Evolutionary conservation across 2,113 vertebrate species (phyloP).

Genomic region (Hemiprocne comata): DNA sequence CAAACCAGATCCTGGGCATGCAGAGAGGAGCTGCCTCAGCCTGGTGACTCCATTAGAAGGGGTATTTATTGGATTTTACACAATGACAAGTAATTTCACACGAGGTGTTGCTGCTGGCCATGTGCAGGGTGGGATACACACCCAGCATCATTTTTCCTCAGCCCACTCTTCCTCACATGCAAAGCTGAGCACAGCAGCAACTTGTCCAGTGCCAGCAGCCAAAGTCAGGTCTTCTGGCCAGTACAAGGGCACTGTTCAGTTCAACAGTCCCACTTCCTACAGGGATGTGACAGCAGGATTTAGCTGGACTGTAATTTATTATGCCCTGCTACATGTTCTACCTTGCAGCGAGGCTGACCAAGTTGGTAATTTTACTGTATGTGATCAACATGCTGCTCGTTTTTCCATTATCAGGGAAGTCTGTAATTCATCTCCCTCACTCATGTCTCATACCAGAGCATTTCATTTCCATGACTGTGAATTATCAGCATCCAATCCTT

Average conservation of each 20-base stretch:
- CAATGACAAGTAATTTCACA: background rate
- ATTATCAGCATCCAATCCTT: conserved; percentile 52
- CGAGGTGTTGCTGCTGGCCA: background rate
- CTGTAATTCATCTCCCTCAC: conserved; percentile 47
- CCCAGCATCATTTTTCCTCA: background rate
- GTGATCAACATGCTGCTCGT: conserved; percentile 38
- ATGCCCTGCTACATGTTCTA: background rate
- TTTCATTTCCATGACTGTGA: conserved; percentile 53
- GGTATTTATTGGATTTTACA: background rate
- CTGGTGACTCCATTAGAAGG: background rate
- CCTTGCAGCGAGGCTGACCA: background rate
- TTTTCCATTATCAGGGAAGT: conserved; percentile 36
- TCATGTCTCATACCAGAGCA: background rate
- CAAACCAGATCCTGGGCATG: background rate
- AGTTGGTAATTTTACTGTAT: conserved; percentile 30
- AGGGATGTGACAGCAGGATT: conserved; percentile 12
- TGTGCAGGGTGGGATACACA: rapidly evolving
- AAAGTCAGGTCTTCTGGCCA: background rate
- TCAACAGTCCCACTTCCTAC: background rate
- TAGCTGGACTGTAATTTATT: conserved; percentile 35
- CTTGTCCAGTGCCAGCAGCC: background rate
- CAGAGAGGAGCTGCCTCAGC: background rate
- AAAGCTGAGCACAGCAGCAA: background rate
- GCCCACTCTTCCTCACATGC: background rate
- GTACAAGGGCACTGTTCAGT: background rate